Evolutionary conservation across 2,888 invertebrate species (phyloP), one percentile per base, ranked within the genome.

Genomic region (Drosophila mimetica): DNA sequence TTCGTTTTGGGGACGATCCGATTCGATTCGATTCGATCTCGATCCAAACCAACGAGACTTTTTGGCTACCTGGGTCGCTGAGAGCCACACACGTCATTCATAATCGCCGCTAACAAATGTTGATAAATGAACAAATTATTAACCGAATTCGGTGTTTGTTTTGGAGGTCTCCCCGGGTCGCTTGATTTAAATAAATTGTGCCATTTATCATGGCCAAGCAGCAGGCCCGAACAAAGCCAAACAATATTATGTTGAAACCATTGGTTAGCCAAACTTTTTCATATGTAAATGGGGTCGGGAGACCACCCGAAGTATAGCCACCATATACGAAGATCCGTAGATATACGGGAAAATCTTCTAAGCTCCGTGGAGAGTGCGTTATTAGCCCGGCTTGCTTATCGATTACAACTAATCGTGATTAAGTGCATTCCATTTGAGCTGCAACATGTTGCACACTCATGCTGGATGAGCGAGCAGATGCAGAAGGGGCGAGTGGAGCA

Each of bases 361-460:
- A 65, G 36, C 39, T 25, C n/a, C 42, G 53, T 32, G 53, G 66
- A 54, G 69, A 51, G 59, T 69, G 65, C 66, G 41, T 70, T 77
- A 77, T 75, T 83, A 79, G 79, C 57, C 47, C 16, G 44, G 25
- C 57, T 69, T 69, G 84, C 86, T 89, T 89, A 89, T 89, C 89
- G 89, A 88, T 89, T 89, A 86, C 84, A 84, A 71, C 89, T 89
- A 89, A 89, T 89, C 89, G 89, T 89, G 89, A 89, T 89, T 89
- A 89, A 89, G 89, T 89, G 89, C 89, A 88, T 89, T 89, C 88
- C 89, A 89, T 89, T 88, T 85, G 74, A 54, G 50, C 58, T 60
- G 63, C 75, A 84, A 76, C 77, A 75, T 81, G 88, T 83, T 89
- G 86, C 86, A 86, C 73, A 80, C 76, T 88, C 88, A 89, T 89